phyloP scores from a whole-genome alignment of 2,797 vertebrate species.

The Molossus alvarezi region DNA sequence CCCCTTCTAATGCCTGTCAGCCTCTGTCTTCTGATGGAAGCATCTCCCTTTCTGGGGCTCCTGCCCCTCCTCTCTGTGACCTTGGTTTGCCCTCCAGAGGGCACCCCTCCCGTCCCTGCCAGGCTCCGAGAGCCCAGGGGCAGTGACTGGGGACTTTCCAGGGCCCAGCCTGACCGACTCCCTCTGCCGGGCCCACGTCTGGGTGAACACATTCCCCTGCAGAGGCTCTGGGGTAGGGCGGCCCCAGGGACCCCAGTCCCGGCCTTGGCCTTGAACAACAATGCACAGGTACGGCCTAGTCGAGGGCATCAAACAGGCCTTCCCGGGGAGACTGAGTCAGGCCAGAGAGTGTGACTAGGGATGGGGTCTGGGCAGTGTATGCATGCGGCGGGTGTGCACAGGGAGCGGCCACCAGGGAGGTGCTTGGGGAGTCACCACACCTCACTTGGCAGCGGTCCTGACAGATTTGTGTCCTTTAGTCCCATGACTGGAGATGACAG shows the following conservation, averaged over 20 bases:
- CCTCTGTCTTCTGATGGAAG: background rate
- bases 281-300: background rate
- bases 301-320: background rate
- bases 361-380: no score
- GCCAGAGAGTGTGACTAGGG: background rate
- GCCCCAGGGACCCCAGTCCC: background rate
- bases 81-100: background rate
- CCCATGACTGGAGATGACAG: background rate
- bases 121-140: background rate
- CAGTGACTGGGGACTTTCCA: background rate
- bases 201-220: conserved; percentile 20
- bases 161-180: background rate
- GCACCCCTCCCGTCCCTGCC: no score
- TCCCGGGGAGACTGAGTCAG: background rate
- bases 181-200: background rate
- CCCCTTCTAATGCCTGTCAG: rapidly evolving
- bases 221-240: background rate
- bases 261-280: background rate
- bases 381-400: rapidly evolving
- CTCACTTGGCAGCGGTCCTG: background rate
- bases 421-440: rapidly evolving
- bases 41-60: background rate
- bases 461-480: rapidly evolving
- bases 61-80: background rate
- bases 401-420: background rate